Conservation (phyloP, 2,113 vertebrate genomes). For the Poeciliopsis prolifica region DNA sequence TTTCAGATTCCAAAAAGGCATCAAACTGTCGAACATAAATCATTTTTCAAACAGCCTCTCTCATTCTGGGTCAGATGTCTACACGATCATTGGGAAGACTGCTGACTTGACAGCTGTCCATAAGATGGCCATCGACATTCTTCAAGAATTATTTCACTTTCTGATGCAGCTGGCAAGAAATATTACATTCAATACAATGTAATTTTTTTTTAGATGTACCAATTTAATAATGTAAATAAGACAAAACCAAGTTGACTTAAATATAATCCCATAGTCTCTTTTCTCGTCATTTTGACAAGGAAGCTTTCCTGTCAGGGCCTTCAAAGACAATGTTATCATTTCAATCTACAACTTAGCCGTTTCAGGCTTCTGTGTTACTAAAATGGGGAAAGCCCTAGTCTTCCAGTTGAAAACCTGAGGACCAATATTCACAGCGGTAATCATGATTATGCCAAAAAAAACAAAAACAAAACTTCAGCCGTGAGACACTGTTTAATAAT, state of each 20-base stretch:
- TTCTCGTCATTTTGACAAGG: not conserved
- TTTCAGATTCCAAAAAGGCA: not conserved
- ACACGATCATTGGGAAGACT: too few relatives aligned
- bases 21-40: not conserved
- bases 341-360: not conserved
- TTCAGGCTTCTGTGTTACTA: not conserved
- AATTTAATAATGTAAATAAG: too few relatives aligned
- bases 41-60: not conserved
- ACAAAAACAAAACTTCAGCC: not conserved
- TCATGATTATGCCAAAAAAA: slow-evolving; percentile 8
- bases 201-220: too few relatives aligned
- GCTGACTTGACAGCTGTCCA: too few relatives aligned
- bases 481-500: slow-evolving; percentile 5
- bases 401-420: not conserved
- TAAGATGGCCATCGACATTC: too few relatives aligned
- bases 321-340: not conserved
- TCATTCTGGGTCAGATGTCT: too few relatives aligned
- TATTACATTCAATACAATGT: too few relatives aligned
- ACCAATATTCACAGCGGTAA: not conserved
- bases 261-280: not conserved
- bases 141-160: too few relatives aligned
- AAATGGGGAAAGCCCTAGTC: not conserved
- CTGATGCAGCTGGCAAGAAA: too few relatives aligned
- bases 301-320: not conserved
- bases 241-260: too few relatives aligned